Conservation (phyloP, 2,888 invertebrate species). For the Epinotia ramella region DNA sequence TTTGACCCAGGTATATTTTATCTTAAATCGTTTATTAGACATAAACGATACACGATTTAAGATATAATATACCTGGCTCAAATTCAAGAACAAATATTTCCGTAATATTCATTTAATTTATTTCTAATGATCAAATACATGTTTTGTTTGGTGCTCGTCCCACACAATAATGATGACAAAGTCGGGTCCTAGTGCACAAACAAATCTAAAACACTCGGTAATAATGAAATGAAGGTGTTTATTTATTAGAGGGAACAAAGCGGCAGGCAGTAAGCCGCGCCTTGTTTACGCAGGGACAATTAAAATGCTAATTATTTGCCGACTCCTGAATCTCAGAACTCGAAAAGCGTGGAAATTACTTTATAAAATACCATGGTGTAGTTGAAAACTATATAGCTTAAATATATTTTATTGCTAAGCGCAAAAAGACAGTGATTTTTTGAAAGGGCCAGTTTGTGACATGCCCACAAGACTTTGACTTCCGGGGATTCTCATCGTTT, state of each 20-base stretch:
- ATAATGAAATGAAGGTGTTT: conserved; percentile 45
- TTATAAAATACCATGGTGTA: background rate
- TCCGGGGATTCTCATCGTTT: too few species aligned
- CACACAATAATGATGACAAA: background rate
- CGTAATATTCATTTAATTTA: too few species aligned
- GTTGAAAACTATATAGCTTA: background rate
- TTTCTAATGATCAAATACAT: background rate
- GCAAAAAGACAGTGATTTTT: too few species aligned
- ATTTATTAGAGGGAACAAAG: conserved; percentile 44
- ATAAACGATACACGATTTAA: too few species aligned
- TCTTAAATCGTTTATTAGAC: too few species aligned
- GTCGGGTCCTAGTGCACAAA: conserved; percentile 14
- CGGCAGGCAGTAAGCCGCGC: conserved; percentile 48
- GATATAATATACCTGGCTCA: too few species aligned
- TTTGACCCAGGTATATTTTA: too few species aligned
- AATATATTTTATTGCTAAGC: background rate
- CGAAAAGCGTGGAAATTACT: conserved; percentile 21
- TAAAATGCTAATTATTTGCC: conserved; percentile 78
- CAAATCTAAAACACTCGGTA: conserved; percentile 35
- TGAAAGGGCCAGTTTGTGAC: background rate
- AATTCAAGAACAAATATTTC: too few species aligned
- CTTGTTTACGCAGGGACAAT: conserved; percentile 66
- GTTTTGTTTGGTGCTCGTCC: background rate
- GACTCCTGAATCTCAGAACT: conserved; percentile 62
- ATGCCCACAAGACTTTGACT: background rate